A percentile compares a stretch with the other conserved stretches of the same genome.
These are phyloP conservation scores for Muschampia plurimacula DNA, from an alignment of 2,888 invertebrate species.

Conservation along the genomic window DNA sequence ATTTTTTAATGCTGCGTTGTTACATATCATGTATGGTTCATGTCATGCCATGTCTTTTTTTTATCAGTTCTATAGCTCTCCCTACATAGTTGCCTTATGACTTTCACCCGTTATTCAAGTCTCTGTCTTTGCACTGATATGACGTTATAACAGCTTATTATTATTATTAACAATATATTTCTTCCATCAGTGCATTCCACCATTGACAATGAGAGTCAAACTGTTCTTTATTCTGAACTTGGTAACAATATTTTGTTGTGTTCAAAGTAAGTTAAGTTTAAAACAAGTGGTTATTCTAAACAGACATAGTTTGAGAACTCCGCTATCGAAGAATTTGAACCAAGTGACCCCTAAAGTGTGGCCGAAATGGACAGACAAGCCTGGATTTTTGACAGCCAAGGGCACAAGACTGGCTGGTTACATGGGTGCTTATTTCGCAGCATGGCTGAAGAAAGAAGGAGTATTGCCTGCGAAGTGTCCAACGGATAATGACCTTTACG, in stretches of 20 bases:
- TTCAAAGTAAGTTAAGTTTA: conserved; percentile 41
- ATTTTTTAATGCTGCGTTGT: background rate
- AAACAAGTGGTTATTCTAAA: conserved; percentile 67
- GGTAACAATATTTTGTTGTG: conserved; percentile 15
- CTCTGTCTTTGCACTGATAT: conserved; percentile 22
- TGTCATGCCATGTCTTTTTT: conserved; percentile 1
- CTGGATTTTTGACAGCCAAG: conserved; percentile 64
- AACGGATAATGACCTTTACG: conserved; percentile 60
- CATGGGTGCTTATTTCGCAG: conserved; percentile 65
- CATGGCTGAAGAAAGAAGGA: conserved; percentile 60
- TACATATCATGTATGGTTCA: background rate
- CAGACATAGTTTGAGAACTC: conserved; percentile 68
- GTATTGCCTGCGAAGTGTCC: conserved; percentile 62
- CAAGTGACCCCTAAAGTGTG: conserved; percentile 55
- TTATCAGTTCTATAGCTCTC: conserved; percentile 7
- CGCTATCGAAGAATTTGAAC: conserved; percentile 49
- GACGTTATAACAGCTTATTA: conserved; percentile 11
- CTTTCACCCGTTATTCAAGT: conserved; percentile 33
- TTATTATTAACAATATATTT: background rate
- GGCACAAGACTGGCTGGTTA: conserved; percentile 64
- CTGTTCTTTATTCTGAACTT: conserved; percentile 14
- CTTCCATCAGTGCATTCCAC: background rate
- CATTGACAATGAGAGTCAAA: conserved; percentile 18
- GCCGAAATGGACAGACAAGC: conserved; percentile 59
- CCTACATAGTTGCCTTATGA: conserved; percentile 25